These are phyloP conservation scores for Sturnus vulgaris DNA, from an alignment of 2,113 vertebrate genomes.

Conservation along the genomic window DNA sequence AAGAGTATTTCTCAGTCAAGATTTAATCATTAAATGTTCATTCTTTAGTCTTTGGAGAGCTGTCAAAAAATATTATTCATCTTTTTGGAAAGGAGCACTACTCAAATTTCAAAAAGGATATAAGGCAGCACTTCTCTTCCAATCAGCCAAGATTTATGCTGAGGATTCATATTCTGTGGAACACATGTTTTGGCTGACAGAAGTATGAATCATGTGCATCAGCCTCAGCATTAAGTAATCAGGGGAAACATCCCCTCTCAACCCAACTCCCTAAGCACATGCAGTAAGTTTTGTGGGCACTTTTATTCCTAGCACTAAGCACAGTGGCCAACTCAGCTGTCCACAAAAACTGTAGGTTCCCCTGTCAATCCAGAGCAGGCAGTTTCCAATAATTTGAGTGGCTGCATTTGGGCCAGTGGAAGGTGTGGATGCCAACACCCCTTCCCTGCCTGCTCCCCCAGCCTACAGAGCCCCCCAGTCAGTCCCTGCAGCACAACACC, in stretches of 20 bases:
- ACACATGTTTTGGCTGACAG: conserved; percentile 1
- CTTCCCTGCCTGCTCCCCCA: neutral
- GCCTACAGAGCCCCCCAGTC: too few relatives aligned
- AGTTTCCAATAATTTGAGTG: neutral
- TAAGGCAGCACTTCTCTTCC: neutral
- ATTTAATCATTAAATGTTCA: conserved; percentile 33
- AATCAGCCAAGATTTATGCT: conserved; percentile 17
- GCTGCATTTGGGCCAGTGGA: neutral
- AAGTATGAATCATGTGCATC: neutral
- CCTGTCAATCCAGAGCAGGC: neutral
- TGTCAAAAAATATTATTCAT: neutral
- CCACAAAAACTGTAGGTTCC: neutral
- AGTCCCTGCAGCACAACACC: neutral
- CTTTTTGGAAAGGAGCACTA: neutral
- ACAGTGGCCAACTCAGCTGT: neutral
- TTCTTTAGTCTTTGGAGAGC: conserved; percentile 12
- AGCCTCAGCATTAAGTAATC: neutral
- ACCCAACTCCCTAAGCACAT: neutral
- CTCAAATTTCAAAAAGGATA: conserved; percentile 19
- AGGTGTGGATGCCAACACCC: fast-evolving
- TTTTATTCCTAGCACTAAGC: neutral
- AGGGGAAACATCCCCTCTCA: neutral
- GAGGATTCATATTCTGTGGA: conserved; percentile 15
- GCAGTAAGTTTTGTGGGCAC: neutral
- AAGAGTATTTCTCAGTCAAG: conserved; percentile 21